Conservation (phyloP, 1,140 invertebrate genomes). For the Hydropsyche tenuis region DNA sequence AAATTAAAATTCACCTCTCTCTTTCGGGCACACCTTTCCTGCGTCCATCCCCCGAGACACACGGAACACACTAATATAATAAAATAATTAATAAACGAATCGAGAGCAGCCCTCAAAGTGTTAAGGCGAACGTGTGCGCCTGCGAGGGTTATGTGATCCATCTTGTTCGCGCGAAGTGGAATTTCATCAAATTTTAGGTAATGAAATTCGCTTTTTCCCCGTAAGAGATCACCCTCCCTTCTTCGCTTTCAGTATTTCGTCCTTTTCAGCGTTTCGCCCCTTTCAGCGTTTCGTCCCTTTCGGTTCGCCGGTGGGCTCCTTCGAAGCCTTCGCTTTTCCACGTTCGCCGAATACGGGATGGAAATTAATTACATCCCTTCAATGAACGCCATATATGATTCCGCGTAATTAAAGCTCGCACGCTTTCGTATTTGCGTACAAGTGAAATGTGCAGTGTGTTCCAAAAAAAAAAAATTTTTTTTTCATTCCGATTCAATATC, state of each 20-base stretch:
- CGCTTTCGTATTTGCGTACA: too few species aligned
- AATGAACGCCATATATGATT: slow-evolving; percentile 25
- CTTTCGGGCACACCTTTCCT: too few species aligned
- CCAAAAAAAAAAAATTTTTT: too few species aligned
- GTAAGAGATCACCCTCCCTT: not conserved
- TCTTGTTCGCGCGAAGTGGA: slow-evolving; percentile 15
- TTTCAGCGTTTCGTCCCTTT: too few species aligned
- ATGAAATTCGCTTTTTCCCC: slow-evolving; percentile 24
- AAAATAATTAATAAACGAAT: slow-evolving; percentile 8
- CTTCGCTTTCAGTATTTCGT: not conserved
- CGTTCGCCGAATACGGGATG: not conserved
- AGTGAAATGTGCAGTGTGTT: too few species aligned
- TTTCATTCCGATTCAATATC: too few species aligned
- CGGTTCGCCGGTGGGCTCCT: too few species aligned
- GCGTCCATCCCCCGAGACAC: not conserved
- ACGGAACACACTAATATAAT: not conserved
- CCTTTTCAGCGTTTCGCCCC: too few species aligned
- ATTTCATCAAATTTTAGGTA: slow-evolving; percentile 28
- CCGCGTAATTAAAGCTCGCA: slow-evolving; percentile 13
- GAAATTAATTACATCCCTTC: slow-evolving; percentile 26
- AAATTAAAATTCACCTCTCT: not conserved
- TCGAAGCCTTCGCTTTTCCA: too few species aligned
- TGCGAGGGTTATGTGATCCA: slow-evolving; percentile 16
- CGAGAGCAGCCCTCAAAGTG: not conserved
- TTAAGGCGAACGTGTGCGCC: not conserved